Percentiles rank a stretch among this genome's conserved stretches.
Conservation (phyloP, 1,140 invertebrate genomes). For the Elymnias hypermnestra region DNA sequence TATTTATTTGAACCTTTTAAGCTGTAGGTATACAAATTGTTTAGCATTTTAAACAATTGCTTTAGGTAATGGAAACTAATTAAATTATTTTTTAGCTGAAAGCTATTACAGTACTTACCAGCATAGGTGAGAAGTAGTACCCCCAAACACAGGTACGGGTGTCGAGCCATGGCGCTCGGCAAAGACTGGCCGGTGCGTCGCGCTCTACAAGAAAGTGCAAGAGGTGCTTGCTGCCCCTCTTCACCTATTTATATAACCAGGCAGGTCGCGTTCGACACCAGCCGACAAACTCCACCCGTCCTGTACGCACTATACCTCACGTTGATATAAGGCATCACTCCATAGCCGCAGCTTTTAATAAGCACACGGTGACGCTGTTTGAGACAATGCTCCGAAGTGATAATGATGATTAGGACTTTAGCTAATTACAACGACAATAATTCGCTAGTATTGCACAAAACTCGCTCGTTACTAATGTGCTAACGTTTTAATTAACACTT, state of each 20-base stretch:
- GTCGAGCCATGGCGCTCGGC: conserved; percentile 73
- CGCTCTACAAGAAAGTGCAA: conserved; percentile 70
- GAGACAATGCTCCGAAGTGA: conserved; percentile 14
- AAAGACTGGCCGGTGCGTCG: conserved; percentile 61
- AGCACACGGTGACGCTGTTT: conserved; percentile 31
- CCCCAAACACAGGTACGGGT: conserved; percentile 65
- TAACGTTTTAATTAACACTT: conserved; percentile 2
- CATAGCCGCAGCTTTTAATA: conserved; percentile 55
- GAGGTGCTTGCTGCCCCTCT: conserved; percentile 69
- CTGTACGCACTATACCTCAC: conserved; percentile 47
- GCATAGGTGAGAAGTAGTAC: conserved; percentile 57
- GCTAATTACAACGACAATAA: conserved; percentile 5
- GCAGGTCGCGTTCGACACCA: conserved; percentile 41
- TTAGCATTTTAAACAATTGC: neutral
- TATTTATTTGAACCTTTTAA: no score
- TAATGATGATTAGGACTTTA: conserved; percentile 14
- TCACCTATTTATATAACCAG: conserved; percentile 74
- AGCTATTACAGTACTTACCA: conserved; percentile 63
- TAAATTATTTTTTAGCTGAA: conserved; percentile 9
- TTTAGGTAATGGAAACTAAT: neutral
- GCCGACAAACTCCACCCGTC: conserved; percentile 50
- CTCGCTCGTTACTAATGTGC: conserved; percentile 3
- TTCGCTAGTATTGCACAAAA: conserved; percentile 1
- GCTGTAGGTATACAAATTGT: neutral
- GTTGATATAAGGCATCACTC: conserved; percentile 40